A percentile compares a stretch with the other conserved stretches of the same genome.
phyloP scores from a whole-genome alignment of 2,888 invertebrate genomes.

The Cataglyphis livida region DNA sequence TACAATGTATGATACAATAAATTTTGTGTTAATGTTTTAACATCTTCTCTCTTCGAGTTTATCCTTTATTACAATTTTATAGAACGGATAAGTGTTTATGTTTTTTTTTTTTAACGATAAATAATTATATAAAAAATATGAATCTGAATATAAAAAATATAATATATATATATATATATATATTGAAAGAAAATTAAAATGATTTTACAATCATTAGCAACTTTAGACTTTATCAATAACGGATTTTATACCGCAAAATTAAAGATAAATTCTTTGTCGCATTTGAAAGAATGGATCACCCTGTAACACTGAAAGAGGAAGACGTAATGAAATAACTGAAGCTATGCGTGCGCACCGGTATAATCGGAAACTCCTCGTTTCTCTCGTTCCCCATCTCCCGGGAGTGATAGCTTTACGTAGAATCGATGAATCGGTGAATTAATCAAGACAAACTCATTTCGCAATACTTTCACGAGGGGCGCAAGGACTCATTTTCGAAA shows the following conservation, averaged over 20 bases:
- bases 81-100: neutral
- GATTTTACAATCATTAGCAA: neutral
- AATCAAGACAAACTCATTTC: slow-evolving; percentile 48
- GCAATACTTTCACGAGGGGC: slow-evolving; percentile 22
- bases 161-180: neutral
- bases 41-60: neutral
- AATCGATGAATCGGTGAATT: slow-evolving; percentile 45
- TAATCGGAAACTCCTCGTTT: slow-evolving; percentile 57
- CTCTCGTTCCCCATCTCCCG: slow-evolving; percentile 24
- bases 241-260: neutral
- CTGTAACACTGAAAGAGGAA: slow-evolving; percentile 9
- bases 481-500: slow-evolving; percentile 25
- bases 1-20: neutral
- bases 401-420: slow-evolving; percentile 47
- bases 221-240: neutral
- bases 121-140: no score
- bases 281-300: slow-evolving; percentile 49
- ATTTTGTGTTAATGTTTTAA: neutral
- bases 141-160: neutral
- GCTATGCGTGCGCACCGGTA: slow-evolving; percentile 46
- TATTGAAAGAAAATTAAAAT: neutral
- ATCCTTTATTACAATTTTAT: neutral
- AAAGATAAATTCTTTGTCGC: slow-evolving; percentile 8
- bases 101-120: neutral
- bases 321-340: slow-evolving; percentile 60